A percentile compares a stretch with the other conserved stretches of the same genome.
Conservation (phyloP, 2,888 invertebrate genomes). For the Bursaphelenchus okinawaensis region DNA sequence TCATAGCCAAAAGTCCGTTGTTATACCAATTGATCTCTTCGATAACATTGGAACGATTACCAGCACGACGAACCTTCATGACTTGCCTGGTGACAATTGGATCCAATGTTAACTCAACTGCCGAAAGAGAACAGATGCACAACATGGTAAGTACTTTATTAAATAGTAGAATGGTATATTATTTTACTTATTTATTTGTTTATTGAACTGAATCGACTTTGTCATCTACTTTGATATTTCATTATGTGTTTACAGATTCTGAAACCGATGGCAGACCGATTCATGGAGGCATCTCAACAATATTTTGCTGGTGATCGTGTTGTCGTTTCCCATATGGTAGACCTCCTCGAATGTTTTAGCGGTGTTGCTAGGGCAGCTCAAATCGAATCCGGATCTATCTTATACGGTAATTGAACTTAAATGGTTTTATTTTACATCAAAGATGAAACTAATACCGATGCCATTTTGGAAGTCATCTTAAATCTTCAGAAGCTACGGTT, state of each 20-base stretch:
- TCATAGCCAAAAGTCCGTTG: conserved; percentile 22
- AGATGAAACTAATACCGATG: too few species aligned
- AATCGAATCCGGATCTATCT: conserved; percentile 59
- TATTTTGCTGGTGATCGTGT: conserved; percentile 45
- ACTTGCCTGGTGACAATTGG: conserved; percentile 67
- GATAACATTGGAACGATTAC: conserved; percentile 52
- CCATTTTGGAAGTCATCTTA: too few species aligned
- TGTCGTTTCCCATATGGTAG: conserved; percentile 69
- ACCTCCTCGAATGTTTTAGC: conserved; percentile 66
- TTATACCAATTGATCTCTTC: conserved; percentile 20
- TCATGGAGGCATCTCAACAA: conserved; percentile 19
- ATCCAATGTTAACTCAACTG: not conserved
- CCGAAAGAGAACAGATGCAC: conserved; percentile 10
- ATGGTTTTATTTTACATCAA: too few species aligned
- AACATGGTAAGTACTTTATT: not conserved
- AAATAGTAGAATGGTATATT: too few species aligned
- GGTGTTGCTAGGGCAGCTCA: conserved; percentile 65
- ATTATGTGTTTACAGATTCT: conserved; percentile 39
- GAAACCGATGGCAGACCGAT: conserved; percentile 34
- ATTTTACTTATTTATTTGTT: too few species aligned
- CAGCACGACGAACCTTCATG: conserved; percentile 68
- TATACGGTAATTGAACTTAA: conserved; percentile 62
- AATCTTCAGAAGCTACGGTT: too few species aligned
- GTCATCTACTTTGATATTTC: not conserved
- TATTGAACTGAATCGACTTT: not conserved